phyloP scores from a whole-genome alignment of 1,140 invertebrate species.

The Meloidogyne floridensis region DNA sequence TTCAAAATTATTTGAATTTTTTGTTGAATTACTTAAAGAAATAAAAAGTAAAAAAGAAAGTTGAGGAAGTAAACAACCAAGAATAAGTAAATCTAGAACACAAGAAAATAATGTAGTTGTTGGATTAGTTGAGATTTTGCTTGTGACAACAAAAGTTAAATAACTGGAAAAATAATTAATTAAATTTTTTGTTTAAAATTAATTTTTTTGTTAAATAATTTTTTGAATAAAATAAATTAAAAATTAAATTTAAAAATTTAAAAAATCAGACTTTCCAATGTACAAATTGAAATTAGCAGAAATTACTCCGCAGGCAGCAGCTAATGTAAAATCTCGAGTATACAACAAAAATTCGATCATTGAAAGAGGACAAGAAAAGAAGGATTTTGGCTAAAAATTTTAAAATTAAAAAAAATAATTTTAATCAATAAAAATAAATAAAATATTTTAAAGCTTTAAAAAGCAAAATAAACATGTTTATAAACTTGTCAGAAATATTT shows the following conservation, averaged over 20 bases:
- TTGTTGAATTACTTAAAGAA: conserved; percentile 8
- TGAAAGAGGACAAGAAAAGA: neutral
- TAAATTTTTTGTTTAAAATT: neutral
- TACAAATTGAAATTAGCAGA: conserved; percentile 25
- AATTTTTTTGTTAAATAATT: neutral
- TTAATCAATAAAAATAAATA: no score
- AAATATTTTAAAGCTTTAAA: no score
- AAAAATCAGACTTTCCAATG: conserved; percentile 9
- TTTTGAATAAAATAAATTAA: no score
- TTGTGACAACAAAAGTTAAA: conserved; percentile 11
- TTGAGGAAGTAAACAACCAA: conserved; percentile 2
- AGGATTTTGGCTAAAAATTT: neutral
- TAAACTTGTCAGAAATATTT: no score
- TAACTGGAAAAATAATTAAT: neutral
- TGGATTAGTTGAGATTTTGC: neutral
- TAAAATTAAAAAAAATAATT: no score
- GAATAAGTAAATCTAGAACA: conserved; percentile 19
- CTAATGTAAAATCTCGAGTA: conserved; percentile 15
- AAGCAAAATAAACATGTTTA: no score
- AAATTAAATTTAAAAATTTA: neutral
- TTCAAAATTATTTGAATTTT: neutral
- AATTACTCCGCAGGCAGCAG: conserved; percentile 8
- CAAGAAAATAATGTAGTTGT: conserved; percentile 14
- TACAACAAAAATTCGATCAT: conserved; percentile 22
- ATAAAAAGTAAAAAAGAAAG: conserved; percentile 18